Evolutionary conservation across 2,797 vertebrate genomes (phyloP).

Genomic region (Semaprochilodus insignis): DNA sequence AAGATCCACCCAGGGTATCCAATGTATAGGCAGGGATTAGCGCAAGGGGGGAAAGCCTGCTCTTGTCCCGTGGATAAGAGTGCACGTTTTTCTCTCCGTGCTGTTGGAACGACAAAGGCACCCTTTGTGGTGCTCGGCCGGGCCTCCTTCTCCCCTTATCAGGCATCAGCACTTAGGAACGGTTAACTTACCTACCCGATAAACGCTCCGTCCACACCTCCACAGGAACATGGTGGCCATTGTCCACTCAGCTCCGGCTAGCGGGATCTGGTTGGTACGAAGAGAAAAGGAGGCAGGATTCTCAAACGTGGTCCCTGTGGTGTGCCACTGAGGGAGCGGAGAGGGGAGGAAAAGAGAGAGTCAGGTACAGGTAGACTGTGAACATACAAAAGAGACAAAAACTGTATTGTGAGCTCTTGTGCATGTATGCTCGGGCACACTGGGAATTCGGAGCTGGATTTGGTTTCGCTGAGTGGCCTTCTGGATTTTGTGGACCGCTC

Average conservation of each 20-base stretch:
- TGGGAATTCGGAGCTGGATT: constrained; percentile 58
- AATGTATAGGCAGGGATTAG: constrained; percentile 62
- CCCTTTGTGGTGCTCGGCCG: constrained; percentile 66
- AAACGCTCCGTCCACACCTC: constrained; percentile 54
- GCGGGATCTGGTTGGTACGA: constrained; percentile 53
- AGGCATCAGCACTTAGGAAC: constrained; percentile 70
- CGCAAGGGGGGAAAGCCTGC: constrained; percentile 35
- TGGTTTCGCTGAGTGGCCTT: constrained; percentile 47
- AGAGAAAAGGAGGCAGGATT: constrained; percentile 67
- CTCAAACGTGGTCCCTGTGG: constrained; percentile 72
- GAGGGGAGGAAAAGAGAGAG: constrained; percentile 43
- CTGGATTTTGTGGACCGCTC: constrained; percentile 29
- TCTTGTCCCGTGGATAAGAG: constrained; percentile 54
- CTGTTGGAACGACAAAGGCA: constrained; percentile 68
- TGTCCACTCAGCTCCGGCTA: constrained; percentile 67
- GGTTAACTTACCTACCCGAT: constrained; percentile 69
- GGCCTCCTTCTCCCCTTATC: constrained; percentile 68
- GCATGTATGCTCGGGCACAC: constrained; percentile 66
- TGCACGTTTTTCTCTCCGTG: constrained; percentile 59
- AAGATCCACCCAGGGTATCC: constrained; percentile 43
- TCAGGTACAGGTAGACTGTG: constrained; percentile 72
- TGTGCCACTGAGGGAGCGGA: constrained; percentile 50
- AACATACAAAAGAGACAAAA: constrained; percentile 75
- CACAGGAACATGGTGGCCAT: constrained; percentile 72
- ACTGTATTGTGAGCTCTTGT: constrained; percentile 72